Evolutionary conservation across 2,113 vertebrate species (phyloP), one percentile per base, ranked within the genome.

Genomic region (Paramormyrops kingsleyae): DNA sequence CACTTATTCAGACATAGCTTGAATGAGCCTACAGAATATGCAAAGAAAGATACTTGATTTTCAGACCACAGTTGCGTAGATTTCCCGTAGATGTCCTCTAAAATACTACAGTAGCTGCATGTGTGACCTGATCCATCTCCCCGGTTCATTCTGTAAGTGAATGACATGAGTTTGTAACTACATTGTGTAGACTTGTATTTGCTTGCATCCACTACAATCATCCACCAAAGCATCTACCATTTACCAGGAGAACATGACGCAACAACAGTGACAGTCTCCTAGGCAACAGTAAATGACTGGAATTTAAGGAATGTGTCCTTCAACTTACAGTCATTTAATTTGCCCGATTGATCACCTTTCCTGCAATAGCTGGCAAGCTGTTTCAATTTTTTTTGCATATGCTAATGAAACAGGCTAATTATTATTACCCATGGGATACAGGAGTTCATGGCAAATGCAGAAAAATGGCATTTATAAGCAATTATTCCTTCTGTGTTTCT

Each of bases 241-340:
- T 19, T 39, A 91, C 89, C 39, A 47, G 89, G 91, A 93, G 88
- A 94, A 62, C 70, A 89, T 88, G 86, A 92, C 19, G 39, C 90
- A 90, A 93, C 89, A 92, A 90, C 92, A 93, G 94, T 93, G 92
- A 91, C 88, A 87, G 89, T 86, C 89, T 39, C 39, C 42, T 39
- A 44, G 42, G 15, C 62, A 70, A 70, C 90, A 83, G 13, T 77
- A 19, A 31, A 42, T 80, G 7, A 80, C 74, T 39, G 74, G 31
- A 17, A 56, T 19, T 56, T 49, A 31, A 39, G 31, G 62, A 35
- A 42, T 88, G 53, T 44, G 17, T 39, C 56, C 56, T 50, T 35
- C 86, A 24, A 15, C 9, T 2, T 88, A 50, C 27, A 39, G 13
- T 31, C 10, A 19, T 17, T 53, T 31, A 31, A 87, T 87, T 52